Percentiles rank a stretch among this genome's conserved stretches.
Evolutionary conservation across 1,140 invertebrate species (phyloP).

Genomic region (Caenorhabditis brenneri): DNA sequence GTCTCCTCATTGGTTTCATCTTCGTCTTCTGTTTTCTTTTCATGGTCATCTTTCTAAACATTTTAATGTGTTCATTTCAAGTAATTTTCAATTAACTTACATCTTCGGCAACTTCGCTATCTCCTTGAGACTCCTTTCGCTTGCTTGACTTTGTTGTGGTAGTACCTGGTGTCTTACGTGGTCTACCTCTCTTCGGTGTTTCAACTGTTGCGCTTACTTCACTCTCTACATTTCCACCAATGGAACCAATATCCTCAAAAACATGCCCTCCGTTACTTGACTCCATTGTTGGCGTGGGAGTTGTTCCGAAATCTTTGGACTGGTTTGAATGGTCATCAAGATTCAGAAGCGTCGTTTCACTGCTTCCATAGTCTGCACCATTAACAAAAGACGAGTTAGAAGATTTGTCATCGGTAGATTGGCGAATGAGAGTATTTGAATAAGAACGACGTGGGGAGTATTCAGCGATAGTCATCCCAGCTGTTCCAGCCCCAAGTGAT

Average conservation of each 20-base stretch:
- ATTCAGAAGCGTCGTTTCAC: slow-evolving; percentile 21
- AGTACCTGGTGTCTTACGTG: background rate
- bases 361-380: slow-evolving; percentile 18
- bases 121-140: background rate
- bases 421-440: background rate
- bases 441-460: slow-evolving; percentile 7
- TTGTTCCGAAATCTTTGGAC: background rate
- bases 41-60: background rate
- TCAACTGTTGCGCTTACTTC: background rate
- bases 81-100: background rate
- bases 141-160: background rate
- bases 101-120: background rate
- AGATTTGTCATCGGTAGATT: slow-evolving; percentile 16
- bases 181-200: slow-evolving; percentile 10
- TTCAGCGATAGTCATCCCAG: slow-evolving; percentile 17
- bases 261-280: slow-evolving; percentile 6
- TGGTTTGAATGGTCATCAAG: slow-evolving; percentile 6
- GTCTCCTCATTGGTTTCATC: slow-evolving; percentile 23
- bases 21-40: slow-evolving; percentile 29
- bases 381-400: background rate
- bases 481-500: background rate
- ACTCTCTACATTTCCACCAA: background rate
- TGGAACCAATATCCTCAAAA: background rate
- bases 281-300: background rate
- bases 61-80: background rate